Percentiles rank a stretch among this genome's conserved stretches.
These are phyloP conservation scores for Syngnathus acus DNA, from an alignment of 2,797 vertebrate species.

Conservation along the genomic window DNA sequence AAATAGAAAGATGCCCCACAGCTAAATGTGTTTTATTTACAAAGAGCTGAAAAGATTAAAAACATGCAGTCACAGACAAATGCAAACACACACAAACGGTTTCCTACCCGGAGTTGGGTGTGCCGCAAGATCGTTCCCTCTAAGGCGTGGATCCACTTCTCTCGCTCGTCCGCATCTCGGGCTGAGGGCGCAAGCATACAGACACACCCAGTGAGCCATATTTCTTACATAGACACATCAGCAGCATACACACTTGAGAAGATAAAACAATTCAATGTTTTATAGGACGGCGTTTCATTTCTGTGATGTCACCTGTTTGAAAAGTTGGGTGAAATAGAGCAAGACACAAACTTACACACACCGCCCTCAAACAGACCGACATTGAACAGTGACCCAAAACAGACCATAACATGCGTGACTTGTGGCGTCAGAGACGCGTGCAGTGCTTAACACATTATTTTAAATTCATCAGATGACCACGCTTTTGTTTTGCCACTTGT, in stretches of 20 bases:
- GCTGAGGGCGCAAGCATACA: slow-evolving; percentile 67
- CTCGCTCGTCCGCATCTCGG: slow-evolving; percentile 95
- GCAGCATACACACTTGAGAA: slow-evolving; percentile 7
- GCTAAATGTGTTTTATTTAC: not conserved
- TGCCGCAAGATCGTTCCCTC: slow-evolving; percentile 98
- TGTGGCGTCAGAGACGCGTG: not conserved
- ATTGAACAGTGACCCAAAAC: slow-evolving; percentile 34
- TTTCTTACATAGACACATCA: slow-evolving; percentile 29
- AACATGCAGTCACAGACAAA: slow-evolving; percentile 6
- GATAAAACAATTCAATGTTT: not conserved
- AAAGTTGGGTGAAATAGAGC: slow-evolving; percentile 12
- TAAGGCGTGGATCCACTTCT: slow-evolving; percentile 99
- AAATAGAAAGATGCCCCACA: no score
- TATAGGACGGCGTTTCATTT: not conserved
- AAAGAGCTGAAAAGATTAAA: not conserved
- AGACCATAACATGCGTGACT: slow-evolving; percentile 7
- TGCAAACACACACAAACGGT: slow-evolving; percentile 1
- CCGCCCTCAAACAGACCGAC: slow-evolving; percentile 24
- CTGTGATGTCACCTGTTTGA: not conserved
- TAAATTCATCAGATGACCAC: not conserved
- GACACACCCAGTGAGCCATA: slow-evolving; percentile 40
- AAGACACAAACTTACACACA: slow-evolving; percentile 16
- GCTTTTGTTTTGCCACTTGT: not conserved
- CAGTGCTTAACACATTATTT: not conserved
- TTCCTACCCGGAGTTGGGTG: slow-evolving; percentile 86